Conservation (phyloP, 2,113 vertebrate genomes). For the Rana temporaria region DNA sequence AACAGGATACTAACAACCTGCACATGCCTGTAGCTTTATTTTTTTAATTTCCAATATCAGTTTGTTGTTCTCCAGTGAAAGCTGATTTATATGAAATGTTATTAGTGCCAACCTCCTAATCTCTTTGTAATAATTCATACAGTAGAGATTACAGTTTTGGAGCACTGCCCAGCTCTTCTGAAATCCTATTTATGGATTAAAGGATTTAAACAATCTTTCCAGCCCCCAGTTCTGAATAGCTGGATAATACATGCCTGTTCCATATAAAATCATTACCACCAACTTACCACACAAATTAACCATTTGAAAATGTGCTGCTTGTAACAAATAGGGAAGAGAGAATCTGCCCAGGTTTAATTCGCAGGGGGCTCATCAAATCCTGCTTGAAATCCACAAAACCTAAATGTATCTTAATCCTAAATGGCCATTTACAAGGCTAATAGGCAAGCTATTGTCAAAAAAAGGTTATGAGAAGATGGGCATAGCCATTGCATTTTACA, state of each 20-base stretch:
- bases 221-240: conserved; percentile 79
- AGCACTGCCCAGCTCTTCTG: conserved; percentile 80
- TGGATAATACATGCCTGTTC: conserved; percentile 81
- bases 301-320: conserved; percentile 62
- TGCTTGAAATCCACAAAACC: no score
- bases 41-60: conserved; percentile 83
- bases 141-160: conserved; percentile 84
- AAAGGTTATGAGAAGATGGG: no score
- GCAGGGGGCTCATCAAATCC: background rate
- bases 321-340: background rate
- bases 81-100: conserved; percentile 88
- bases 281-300: conserved; percentile 77
- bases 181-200: conserved; percentile 90
- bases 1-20: background rate
- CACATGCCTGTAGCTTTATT: conserved; percentile 68
- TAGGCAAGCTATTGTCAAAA: no score
- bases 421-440: no score
- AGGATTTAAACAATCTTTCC: conserved; percentile 84
- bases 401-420: no score
- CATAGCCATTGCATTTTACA: no score
- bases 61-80: conserved; percentile 85
- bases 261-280: conserved; percentile 80
- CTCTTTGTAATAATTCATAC: conserved; percentile 88
- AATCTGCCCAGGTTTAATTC: background rate
- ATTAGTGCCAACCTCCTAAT: conserved; percentile 86